Evolutionary conservation across 2,888 invertebrate species (phyloP).

Genomic region (Tachina fera): DNA sequence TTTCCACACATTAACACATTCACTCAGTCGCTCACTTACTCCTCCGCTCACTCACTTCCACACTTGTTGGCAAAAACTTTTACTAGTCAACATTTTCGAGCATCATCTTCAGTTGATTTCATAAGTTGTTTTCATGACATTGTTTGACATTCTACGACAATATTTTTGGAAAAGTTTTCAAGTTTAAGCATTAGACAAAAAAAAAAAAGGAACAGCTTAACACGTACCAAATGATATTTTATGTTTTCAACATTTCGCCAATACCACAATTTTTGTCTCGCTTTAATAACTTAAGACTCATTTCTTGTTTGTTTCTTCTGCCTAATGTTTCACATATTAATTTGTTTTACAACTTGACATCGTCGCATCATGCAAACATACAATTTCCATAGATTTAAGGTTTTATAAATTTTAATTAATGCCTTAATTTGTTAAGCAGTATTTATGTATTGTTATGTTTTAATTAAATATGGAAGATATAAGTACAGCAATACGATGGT

Average conservation of each 20-base stretch:
- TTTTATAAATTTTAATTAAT: slow-evolving; percentile 66
- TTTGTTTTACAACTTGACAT: background rate
- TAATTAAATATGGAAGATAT: slow-evolving; percentile 25
- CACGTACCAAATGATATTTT: slow-evolving; percentile 1
- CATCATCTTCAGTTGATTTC: slow-evolving; percentile 1
- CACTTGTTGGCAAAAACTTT: slow-evolving; percentile 31
- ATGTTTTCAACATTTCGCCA: background rate
- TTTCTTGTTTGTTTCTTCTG: slow-evolving; percentile 5
- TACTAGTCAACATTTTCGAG: background rate
- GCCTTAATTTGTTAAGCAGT: slow-evolving; percentile 49
- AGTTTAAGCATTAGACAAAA: slow-evolving; percentile 4
- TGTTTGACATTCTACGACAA: slow-evolving; percentile 62
- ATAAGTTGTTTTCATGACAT: slow-evolving; percentile 59
- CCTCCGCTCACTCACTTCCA: background rate
- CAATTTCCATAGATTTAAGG: slow-evolving; percentile 38
- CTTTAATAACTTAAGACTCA: slow-evolving; percentile 58
- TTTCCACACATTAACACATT: slow-evolving; percentile 9
- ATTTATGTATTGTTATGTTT: slow-evolving; percentile 21
- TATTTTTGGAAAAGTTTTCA: slow-evolving; percentile 57
- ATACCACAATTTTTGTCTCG: slow-evolving; percentile 37
- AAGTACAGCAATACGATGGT: background rate
- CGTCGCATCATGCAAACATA: background rate
- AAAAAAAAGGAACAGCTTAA: slow-evolving; percentile 6
- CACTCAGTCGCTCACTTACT: background rate
- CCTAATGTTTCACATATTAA: slow-evolving; percentile 18